phyloP scores from a whole-genome alignment of 2,797 vertebrate genomes.

The Chloroceryle inda region DNA sequence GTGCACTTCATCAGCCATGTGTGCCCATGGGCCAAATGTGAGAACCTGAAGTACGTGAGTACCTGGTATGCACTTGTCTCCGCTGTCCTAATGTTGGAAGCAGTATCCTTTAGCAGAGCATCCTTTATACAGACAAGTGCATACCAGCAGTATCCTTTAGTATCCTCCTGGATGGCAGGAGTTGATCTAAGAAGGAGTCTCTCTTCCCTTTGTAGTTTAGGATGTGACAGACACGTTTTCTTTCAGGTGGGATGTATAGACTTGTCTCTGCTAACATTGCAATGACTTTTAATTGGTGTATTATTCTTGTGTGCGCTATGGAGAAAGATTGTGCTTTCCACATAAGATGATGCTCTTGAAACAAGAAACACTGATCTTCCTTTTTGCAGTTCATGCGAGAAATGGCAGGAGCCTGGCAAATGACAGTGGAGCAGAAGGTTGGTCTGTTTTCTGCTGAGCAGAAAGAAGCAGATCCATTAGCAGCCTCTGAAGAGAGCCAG shows the following conservation, averaged over 20 bases:
- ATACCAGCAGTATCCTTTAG: too few relatives aligned
- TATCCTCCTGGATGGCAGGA: neutral
- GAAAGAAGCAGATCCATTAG: slow-evolving; percentile 94
- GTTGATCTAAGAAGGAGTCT: neutral
- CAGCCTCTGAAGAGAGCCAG: slow-evolving; percentile 94
- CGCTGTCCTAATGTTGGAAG: neutral
- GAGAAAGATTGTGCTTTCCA: neutral
- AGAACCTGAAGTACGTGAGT: neutral
- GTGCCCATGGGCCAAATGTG: neutral
- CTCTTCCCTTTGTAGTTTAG: neutral
- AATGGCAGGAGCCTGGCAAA: slow-evolving; percentile 97
- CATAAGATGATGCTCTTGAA: neutral
- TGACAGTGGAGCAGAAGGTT: slow-evolving; percentile 94
- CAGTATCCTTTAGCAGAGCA: neutral
- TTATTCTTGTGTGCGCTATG: neutral
- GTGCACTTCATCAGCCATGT: neutral
- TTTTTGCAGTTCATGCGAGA: slow-evolving; percentile 91
- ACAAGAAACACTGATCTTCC: neutral
- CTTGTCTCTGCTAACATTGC: neutral
- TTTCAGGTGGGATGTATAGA: neutral
- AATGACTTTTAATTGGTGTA: neutral
- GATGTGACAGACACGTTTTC: neutral
- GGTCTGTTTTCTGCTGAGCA: slow-evolving; percentile 91
- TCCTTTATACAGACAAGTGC: too few relatives aligned
- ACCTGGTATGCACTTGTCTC: neutral